Percentiles rank a stretch among this genome's conserved stretches.
These are phyloP conservation scores for Rachycentron canadum DNA, from an alignment of 2,797 vertebrate genomes.

Conservation along the genomic window DNA sequence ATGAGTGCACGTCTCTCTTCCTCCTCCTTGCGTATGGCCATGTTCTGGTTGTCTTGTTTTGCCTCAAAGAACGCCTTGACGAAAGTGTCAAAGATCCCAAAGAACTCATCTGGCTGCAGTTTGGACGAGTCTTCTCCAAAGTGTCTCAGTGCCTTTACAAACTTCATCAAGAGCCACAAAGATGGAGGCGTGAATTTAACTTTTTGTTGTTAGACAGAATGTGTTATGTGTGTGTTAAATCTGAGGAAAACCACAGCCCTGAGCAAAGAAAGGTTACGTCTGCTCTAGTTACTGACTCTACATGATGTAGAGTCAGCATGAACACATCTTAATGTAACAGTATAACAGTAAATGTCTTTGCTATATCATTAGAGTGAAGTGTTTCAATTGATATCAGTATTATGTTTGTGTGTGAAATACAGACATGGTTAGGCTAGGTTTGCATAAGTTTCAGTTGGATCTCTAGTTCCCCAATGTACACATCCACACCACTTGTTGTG, in stretches of 20 bases:
- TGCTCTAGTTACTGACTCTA: too few relatives aligned
- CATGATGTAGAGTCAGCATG: too few relatives aligned
- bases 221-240: too few relatives aligned
- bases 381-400: neutral
- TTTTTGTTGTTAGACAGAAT: too few relatives aligned
- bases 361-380: neutral
- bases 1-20: conserved; percentile 90
- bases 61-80: conserved; percentile 90
- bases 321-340: too few relatives aligned
- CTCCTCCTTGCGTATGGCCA: conserved; percentile 90
- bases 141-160: conserved; percentile 55
- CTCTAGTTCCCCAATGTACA: neutral
- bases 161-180: conserved; percentile 47
- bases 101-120: conserved; percentile 93
- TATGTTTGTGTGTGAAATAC: neutral
- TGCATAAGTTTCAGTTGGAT: neutral
- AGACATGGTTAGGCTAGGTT: neutral
- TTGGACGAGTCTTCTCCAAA: conserved; percentile 82
- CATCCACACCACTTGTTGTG: neutral
- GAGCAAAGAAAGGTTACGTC: too few relatives aligned
- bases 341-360: too few relatives aligned
- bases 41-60: conserved; percentile 92
- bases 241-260: too few relatives aligned
- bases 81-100: conserved; percentile 93
- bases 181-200: too few relatives aligned